These are phyloP conservation scores for Leptopilina myrica DNA, from an alignment of 2,888 invertebrate genomes.

Conservation along the genomic window DNA sequence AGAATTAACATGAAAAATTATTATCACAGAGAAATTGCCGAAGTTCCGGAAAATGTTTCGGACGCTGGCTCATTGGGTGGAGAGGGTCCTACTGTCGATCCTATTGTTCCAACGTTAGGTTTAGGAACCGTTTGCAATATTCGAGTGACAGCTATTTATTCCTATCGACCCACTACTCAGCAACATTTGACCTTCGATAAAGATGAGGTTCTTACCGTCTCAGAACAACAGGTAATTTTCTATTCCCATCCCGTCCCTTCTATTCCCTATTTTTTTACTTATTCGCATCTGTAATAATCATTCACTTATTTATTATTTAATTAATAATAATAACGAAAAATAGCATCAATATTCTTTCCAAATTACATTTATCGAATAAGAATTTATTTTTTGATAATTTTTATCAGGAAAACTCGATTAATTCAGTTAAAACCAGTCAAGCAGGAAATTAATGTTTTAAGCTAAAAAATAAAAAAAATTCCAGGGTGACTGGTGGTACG, in stretches of 20 bases:
- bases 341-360: no score
- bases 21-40: slow-evolving; percentile 83
- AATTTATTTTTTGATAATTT: neutral
- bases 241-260: neutral
- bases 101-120: slow-evolving; percentile 71
- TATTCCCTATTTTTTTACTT: neutral
- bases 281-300: neutral
- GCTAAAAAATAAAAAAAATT: neutral
- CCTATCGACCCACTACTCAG: slow-evolving; percentile 80
- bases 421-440: neutral
- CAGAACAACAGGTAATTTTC: slow-evolving; percentile 78
- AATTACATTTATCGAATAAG: no score
- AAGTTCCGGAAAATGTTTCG: slow-evolving; percentile 82
- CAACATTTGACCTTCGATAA: slow-evolving; percentile 81
- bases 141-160: slow-evolving; percentile 78
- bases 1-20: neutral
- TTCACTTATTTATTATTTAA: no score
- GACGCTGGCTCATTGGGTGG: slow-evolving; percentile 77
- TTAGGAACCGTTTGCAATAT: slow-evolving; percentile 74
- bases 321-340: no score
- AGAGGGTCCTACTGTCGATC: slow-evolving; percentile 69
- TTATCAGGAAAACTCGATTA: neutral
- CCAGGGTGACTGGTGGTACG: slow-evolving; percentile 82
- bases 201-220: slow-evolving; percentile 80
- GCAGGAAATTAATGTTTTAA: no score